Percentiles rank a stretch among this genome's conserved stretches.
Conservation (phyloP, 2,113 vertebrate species). For the Psettodes erumei region DNA sequence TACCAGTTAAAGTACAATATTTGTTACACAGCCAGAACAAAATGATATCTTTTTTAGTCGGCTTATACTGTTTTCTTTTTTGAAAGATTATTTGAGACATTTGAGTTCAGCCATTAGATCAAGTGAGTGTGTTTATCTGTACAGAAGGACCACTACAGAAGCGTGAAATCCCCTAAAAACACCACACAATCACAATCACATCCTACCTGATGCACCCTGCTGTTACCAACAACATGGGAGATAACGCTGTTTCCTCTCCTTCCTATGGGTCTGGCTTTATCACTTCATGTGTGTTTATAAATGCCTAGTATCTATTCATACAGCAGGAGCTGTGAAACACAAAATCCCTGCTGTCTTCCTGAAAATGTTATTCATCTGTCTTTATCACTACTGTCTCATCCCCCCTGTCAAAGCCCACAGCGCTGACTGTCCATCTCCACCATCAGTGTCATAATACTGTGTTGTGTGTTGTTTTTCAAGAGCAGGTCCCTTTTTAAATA, state of each 20-base stretch:
- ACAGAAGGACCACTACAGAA: neutral
- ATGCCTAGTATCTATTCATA: conserved; percentile 70
- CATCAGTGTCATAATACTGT: conserved; percentile 29
- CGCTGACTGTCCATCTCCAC: conserved; percentile 33
- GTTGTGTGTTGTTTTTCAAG: conserved; percentile 31
- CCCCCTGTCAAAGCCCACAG: conserved; percentile 46
- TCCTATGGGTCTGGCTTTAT: conserved; percentile 55
- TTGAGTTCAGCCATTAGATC: no score
- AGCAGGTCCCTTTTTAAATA: conserved; percentile 4
- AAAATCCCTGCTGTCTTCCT: conserved; percentile 73
- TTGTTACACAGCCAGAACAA: neutral
- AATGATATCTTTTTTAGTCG: neutral
- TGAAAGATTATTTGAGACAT: neutral
- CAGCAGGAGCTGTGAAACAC: conserved; percentile 59
- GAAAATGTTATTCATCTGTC: conserved; percentile 68
- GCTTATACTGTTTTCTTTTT: no score
- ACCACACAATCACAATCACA: conserved; percentile 42
- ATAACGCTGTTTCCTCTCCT: conserved; percentile 59
- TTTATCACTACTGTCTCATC: conserved; percentile 63
- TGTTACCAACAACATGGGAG: conserved; percentile 38
- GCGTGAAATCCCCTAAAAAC: conserved; percentile 34
- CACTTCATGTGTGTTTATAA: conserved; percentile 69
- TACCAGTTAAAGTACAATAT: no score
- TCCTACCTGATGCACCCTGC: conserved; percentile 52
- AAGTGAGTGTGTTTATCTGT: conserved; percentile 26